These are phyloP conservation scores for Strigamia maritima DNA, from an alignment of 2,888 invertebrate genomes.

Conservation along the genomic window DNA sequence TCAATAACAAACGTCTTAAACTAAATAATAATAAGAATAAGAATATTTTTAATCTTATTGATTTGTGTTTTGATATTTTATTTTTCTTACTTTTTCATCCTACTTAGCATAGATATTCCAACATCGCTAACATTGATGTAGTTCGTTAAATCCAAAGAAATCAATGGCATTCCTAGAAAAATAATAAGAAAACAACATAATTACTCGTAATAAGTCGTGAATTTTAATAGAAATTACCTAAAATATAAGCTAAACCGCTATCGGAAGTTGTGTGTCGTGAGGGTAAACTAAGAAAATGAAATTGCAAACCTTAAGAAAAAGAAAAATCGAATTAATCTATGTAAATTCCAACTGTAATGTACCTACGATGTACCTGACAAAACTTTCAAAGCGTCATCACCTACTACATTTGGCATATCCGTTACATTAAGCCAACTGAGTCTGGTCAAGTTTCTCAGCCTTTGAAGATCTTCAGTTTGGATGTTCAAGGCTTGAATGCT, in stretches of 20 bases:
- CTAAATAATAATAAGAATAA: not conserved
- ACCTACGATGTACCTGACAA: not conserved
- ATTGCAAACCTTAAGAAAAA: not conserved
- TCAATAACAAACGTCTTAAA: not conserved
- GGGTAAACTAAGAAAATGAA: not conserved
- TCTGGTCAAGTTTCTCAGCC: not conserved
- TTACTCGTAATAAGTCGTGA: not conserved
- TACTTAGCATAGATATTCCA: not conserved
- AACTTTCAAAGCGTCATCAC: not conserved
- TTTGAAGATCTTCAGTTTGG: not conserved
- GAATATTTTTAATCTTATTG: not conserved
- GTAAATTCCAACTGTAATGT: not conserved
- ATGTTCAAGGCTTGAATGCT: not conserved
- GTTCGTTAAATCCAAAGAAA: slow-evolving; percentile 8
- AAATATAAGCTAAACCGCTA: not conserved
- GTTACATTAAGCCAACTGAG: not conserved
- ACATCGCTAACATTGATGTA: not conserved
- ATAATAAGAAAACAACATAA: not conserved
- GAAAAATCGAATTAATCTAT: not conserved
- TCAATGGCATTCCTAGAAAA: not conserved
- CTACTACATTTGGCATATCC: not conserved
- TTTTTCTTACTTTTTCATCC: not conserved
- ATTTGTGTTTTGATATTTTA: not conserved
- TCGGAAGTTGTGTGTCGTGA: not conserved
- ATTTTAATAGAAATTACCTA: not conserved